A percentile compares a stretch with the other conserved stretches of the same genome.
Conservation (phyloP, 2,888 invertebrate genomes). For the Schrankia costaestrigalis region DNA sequence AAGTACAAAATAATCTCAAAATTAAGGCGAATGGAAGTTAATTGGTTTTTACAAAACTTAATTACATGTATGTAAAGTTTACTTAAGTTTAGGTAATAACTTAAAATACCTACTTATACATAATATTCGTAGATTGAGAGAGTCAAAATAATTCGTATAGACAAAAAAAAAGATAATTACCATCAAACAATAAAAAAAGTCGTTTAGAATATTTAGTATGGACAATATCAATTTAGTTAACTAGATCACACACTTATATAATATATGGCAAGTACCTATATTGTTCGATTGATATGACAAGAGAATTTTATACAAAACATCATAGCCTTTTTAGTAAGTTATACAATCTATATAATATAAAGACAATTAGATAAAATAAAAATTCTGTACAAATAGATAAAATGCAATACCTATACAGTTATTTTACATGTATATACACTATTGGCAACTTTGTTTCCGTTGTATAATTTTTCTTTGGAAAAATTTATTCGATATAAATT, state of each 20-base stretch:
- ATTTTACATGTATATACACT: conserved; percentile 44
- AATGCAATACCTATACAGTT: conserved; percentile 33
- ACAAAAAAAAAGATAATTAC: too few species aligned
- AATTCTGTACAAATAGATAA: conserved; percentile 41
- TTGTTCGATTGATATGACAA: conserved; percentile 33
- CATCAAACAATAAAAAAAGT: too few species aligned
- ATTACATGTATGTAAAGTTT: too few species aligned
- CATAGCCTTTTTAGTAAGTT: conserved; percentile 28
- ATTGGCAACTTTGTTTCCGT: conserved; percentile 55
- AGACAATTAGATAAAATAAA: conserved; percentile 26
- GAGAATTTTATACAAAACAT: conserved; percentile 24
- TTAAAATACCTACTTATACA: too few species aligned
- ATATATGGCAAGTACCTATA: conserved; percentile 37
- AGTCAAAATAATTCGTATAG: too few species aligned
- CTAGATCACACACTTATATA: conserved; percentile 24
- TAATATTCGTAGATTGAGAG: too few species aligned
- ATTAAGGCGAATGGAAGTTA: too few species aligned
- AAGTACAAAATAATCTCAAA: too few species aligned
- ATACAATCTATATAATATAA: conserved; percentile 19
- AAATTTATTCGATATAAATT: conserved; percentile 36
- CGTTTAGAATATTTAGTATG: conserved; percentile 13
- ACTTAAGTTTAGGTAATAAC: too few species aligned
- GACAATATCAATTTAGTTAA: conserved; percentile 24
- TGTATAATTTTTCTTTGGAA: conserved; percentile 51
- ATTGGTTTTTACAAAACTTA: too few species aligned